Base-by-base conservation (phyloP, 2,888 invertebrate genomes). In the Mimachlamys varia region DNA sequence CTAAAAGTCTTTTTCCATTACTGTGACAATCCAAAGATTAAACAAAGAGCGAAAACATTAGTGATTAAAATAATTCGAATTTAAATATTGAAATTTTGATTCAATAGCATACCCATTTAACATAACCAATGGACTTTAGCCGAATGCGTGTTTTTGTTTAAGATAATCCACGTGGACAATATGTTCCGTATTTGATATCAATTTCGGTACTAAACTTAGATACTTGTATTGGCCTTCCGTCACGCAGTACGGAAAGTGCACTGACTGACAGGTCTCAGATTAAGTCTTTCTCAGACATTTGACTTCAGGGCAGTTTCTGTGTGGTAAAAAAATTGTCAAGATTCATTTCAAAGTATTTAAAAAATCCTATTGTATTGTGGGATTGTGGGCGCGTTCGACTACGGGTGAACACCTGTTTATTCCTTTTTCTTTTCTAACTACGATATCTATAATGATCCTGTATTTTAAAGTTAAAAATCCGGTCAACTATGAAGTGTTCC, bases 61-160 rank as follows among this genome's bases (percentile, higher is more conserved):
- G 76, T 76, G 27, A 76, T 76, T 76, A 76, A 76, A 76, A 76
- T 76, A 76, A 76, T 76, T 76, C 76, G 33, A 76, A 76, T 76
- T 76, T 7, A 76, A 76, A 76, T 76, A 76, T 76, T 76, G 76
- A 76, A 76, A 76, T 76, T 76, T 76, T 27, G 22, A 7, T 76
- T 76, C 33, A 76, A 27, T 76, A 33, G 13, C 2, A 33, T 22
- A 27, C 27, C 13, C 27, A 76, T 76, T 76, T 76, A 76, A 12
- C 27, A 76, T 76, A 76, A 76, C 27, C 27, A 76, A 33, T 76
- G 76, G 33, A 76, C 76, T 76, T 62, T 76, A 76, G 10, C 76
- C n/a, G 13, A 7, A 33, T 22, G 12, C 76, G 76, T 76, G 76
- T 76, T 76, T 76, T 33, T 76, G 33, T 76, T 76, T 76, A 27